phyloP scores from a whole-genome alignment of 2,797 vertebrate genomes.

The Numenius phaeopus region DNA sequence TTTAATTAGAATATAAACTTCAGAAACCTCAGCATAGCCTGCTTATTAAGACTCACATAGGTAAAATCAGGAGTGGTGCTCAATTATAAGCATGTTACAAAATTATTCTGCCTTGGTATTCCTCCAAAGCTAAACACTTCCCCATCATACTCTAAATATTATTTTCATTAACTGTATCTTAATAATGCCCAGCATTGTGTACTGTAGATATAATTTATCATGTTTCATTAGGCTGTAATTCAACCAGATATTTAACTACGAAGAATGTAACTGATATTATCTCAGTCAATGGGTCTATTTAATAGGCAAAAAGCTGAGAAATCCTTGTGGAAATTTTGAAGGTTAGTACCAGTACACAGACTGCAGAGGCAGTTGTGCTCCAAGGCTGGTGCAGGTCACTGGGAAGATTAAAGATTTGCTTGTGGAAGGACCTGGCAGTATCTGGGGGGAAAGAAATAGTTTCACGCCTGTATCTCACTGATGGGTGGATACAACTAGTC shows the following conservation, averaged over 20 bases:
- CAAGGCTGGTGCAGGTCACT: neutral
- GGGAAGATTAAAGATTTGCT: neutral
- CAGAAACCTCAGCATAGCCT: neutral
- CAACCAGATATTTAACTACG: neutral
- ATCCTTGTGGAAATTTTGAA: neutral
- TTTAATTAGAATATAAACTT: constrained; percentile 39
- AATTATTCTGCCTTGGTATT: neutral
- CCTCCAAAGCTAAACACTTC: neutral
- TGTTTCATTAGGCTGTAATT: constrained; percentile 11
- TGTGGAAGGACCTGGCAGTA: neutral
- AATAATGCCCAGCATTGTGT: neutral
- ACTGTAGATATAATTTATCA: neutral
- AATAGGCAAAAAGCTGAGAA: neutral
- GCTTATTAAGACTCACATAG: neutral
- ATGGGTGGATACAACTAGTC: neutral
- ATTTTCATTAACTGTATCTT: neutral
- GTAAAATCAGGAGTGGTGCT: neutral
- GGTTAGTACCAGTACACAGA: neutral
- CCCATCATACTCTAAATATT: neutral
- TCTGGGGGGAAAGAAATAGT: neutral
- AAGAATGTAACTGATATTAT: neutral
- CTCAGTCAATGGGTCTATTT: neutral
- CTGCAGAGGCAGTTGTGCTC: neutral
- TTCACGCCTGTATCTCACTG: neutral
- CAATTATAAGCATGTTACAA: neutral